Base-by-base conservation (phyloP, 2,888 invertebrate species). In the Diogma glabrata region DNA sequence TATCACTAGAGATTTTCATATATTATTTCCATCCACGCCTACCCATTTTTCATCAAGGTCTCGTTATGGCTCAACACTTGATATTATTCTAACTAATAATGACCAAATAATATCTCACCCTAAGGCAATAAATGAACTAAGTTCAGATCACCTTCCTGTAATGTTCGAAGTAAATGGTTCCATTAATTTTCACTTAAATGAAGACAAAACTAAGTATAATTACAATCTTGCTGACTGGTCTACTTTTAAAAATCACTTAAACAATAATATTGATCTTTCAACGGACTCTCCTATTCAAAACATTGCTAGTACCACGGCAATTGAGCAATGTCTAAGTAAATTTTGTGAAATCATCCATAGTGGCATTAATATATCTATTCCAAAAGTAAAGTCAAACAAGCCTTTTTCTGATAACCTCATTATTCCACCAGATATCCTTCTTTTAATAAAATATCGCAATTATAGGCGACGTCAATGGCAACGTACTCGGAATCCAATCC, bases 101-200 rank as follows among this genome's bases (percentile, higher is more conserved):
- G 8, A 16, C 16, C 17, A 38, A 17, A 38, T 16, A 19, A 10
- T 38, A 17, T 38, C 38, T 38, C 16, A 38, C 19, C 10, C 19
- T 17, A 16, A 38, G 16, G 16, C 38, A 14, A 5, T 5, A 38
- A 38, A 38, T 19, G 38, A 16, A 7, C 38, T 38, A 16, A 38
- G 16, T 38, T 38, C 38, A 16, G 16, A 38, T 38, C 38, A 38
- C 38, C 19, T 38, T 17, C 38, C 38, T 17, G 38, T 38, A 38
- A 4, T 38, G 6, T 38, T 38, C n/a, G n/a, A n/a, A n/a, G n/a
- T n/a, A n/a, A n/a, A n/a, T n/a, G n/a, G n/a, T n/a, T n/a, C n/a
- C n/a, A n/a, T n/a, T 16, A 38, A 38, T 16, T 17, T 19, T 10
- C 38, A 38, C 38, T 17, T 38, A 38, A 38, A 8, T 10, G 16